Conservation (phyloP, 1,140 invertebrate species). For the Grapholita molesta region DNA sequence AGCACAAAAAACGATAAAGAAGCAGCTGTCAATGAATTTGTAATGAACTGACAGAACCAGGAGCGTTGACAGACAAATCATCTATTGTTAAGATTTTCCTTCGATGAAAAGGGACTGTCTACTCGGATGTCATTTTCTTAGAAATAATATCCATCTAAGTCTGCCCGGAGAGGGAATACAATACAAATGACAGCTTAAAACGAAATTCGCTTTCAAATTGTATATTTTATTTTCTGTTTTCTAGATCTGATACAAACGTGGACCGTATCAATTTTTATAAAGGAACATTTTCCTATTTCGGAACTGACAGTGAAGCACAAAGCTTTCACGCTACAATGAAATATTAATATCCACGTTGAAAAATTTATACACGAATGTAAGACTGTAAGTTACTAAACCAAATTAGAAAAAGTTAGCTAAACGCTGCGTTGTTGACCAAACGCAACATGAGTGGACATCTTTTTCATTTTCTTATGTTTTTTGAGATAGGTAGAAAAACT, state of each 20-base stretch:
- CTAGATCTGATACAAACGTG: background rate
- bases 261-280: background rate
- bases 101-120: constrained; percentile 30
- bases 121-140: constrained; percentile 25
- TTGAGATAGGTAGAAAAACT: too few species aligned
- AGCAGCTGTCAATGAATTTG: constrained; percentile 13
- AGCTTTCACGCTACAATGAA: too few species aligned
- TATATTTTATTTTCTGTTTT: background rate
- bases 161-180: constrained; percentile 18
- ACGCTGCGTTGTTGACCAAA: too few species aligned
- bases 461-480: too few species aligned
- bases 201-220: background rate
- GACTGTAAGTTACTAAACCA: too few species aligned
- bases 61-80: constrained; percentile 40
- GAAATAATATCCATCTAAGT: constrained; percentile 33
- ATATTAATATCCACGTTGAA: too few species aligned
- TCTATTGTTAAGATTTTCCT: constrained; percentile 37
- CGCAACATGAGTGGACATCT: too few species aligned
- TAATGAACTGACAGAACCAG: constrained; percentile 19
- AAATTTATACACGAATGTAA: too few species aligned
- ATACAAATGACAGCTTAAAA: constrained; percentile 36
- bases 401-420: too few species aligned
- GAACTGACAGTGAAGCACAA: background rate
- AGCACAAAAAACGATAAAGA: constrained; percentile 25
- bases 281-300: background rate